Base-by-base conservation (phyloP, 1,140 invertebrate species). In the Drosophila nikananu region DNA sequence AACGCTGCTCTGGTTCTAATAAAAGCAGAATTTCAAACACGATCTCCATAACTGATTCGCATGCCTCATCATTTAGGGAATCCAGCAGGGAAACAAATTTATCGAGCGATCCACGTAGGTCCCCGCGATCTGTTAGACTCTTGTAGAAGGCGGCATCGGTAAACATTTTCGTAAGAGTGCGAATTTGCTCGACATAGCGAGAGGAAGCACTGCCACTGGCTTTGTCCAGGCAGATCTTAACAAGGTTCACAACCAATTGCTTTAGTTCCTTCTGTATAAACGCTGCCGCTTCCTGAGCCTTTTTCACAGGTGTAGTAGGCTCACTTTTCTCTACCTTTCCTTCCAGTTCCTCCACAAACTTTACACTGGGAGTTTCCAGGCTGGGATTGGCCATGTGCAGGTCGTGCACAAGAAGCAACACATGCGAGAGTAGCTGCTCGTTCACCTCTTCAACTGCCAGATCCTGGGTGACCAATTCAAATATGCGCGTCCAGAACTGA, bases 1-100 rank as follows among this genome's bases (percentile, higher is more conserved):
- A 80, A 71, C 95, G 94, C 37, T 95, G 93, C 3, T 83, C 72
- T 23, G 93, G 80, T 49, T 93, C 78, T 55, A 95, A 82, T 74
- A 94, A 94, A 41, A 92, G 94, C 17, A 95, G 90, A 32, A 96
- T 84, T 62, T 93, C 93, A 81, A 96, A 96, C 64, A 95, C 94
- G 19, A 96, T 93, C 79, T 95, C 94, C 9, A 96, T 89, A 5
- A 95, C 76, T 60, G 89, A 77, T 46, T 94, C 94, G 9, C 87
- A 93, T 48, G 93, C 81, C 17, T 94, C 91, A 12, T 92, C 83
- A 32, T 92, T 91, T 12, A 76, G 10, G 42, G 91, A 83, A 5
- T 82, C 81, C 30, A 96, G 83, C 92, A 95, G 94, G 0, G 81
- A 80, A 17, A 91, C 93, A 49, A 95, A 92, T 51, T 92, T 93